A percentile compares a stretch with the other conserved stretches of the same genome.
phyloP scores from a whole-genome alignment of 2,113 vertebrate species.

The Poeciliopsis occidentalis region DNA sequence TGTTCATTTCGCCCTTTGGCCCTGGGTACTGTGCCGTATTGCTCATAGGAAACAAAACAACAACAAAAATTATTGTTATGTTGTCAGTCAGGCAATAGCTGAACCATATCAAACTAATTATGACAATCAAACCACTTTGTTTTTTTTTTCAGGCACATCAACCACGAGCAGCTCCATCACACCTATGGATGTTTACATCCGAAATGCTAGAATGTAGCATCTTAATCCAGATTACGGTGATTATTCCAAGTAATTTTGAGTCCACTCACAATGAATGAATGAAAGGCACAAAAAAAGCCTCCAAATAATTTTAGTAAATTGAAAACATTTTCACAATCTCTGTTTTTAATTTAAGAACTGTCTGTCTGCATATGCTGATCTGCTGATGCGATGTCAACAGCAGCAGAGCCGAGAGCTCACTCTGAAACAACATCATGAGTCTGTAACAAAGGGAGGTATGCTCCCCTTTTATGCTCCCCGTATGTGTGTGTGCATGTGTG shows the following conservation, averaged over 20 bases:
- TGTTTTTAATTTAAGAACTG: neutral
- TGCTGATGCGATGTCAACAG: slow-evolving; percentile 30
- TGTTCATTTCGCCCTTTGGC: no score
- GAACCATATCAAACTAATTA: no score
- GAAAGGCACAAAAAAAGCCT: no score
- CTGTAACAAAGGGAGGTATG: slow-evolving; percentile 59
- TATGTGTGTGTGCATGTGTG: slow-evolving; percentile 12
- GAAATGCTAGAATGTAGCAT: neutral
- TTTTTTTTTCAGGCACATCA: no score
- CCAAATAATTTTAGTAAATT: neutral
- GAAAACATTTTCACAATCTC: neutral
- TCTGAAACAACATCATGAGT: slow-evolving; percentile 32
- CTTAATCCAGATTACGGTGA: neutral
- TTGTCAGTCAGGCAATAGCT: no score
- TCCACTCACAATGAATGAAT: neutral
- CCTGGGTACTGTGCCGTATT: no score
- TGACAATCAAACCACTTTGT: no score
- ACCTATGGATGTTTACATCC: neutral
- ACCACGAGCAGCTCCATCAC: no score
- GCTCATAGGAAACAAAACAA: no score
- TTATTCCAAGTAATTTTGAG: neutral
- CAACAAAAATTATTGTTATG: no score
- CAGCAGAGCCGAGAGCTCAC: slow-evolving; percentile 25
- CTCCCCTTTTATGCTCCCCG: slow-evolving; percentile 57
- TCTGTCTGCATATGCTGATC: slow-evolving; percentile 23